Base-by-base conservation (phyloP, 2,797 vertebrate genomes). In the Schizopygopsis pylzovi region DNA sequence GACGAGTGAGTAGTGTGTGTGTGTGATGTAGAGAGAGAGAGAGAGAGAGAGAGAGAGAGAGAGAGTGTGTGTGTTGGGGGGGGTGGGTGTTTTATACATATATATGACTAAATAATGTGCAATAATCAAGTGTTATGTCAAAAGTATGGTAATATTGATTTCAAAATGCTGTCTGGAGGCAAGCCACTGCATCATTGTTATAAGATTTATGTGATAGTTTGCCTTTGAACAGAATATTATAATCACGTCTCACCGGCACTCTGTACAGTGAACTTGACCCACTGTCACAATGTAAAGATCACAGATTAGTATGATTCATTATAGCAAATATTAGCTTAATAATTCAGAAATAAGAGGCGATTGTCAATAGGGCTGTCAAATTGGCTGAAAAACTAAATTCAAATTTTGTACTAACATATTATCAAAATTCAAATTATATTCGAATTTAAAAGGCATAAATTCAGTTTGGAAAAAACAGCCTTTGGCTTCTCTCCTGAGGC, bases 291-390 rank as follows among this genome's bases (percentile, higher is more conserved):
- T 77, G 59, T 77, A 76, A 67, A 77, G 72, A 67, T 49, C 67
- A 85, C 41, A 73, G 77, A 73, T 80, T 85, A 85, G 15, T 43
- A 33, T 72, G 54, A 73, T 79, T 71, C 77, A 85, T 73, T 81
- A 61, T 45, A 85, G 54, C 33, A 76, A 77, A 8, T 56, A 73
- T 81, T 85, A 49, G 45, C 43, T 85, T 80, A 85, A 85, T 73
- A 85, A 79, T 54, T 72, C 25, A 47, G 63, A 79, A 80, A 63
- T 79, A 80, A 72, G 65, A 72, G 76, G 75, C 18, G 61, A 67
- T 33, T 33, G 28, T 33, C 28, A 33, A 33, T 33, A 33, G 28
- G 28, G 28, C 28, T 33, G 28, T 33, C 28, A 33, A 33, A 33
- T 33, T 33, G 28, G 28, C 28, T 33, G 28, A 33, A 33, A 33